Percentiles rank a stretch among this genome's conserved stretches.
Conservation (phyloP, 1,140 invertebrate species). For the Piezodorus guildinii region DNA sequence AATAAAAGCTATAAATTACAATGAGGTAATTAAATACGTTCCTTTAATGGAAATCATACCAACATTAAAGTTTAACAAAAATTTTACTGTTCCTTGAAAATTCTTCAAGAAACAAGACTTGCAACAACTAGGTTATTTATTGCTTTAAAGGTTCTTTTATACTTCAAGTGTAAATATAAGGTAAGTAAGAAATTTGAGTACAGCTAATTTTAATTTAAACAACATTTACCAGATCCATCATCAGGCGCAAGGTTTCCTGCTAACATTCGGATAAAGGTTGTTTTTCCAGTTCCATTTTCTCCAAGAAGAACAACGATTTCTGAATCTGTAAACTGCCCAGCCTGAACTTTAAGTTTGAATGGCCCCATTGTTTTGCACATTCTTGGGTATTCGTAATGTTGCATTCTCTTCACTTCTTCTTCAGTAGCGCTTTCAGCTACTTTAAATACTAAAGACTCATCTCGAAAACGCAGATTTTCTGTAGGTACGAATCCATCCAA, state of each 20-base stretch:
- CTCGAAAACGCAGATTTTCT: conserved; percentile 96
- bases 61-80: too few relatives aligned
- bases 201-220: too few relatives aligned
- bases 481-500: conserved; percentile 98
- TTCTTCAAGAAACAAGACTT: too few relatives aligned
- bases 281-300: conserved; percentile 99
- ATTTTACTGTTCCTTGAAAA: too few relatives aligned
- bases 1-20: too few relatives aligned
- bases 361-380: conserved; percentile 75
- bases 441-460: conserved; percentile 93
- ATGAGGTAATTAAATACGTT: too few relatives aligned
- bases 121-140: too few relatives aligned
- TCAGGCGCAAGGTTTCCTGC: conserved; percentile 91
- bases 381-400: conserved; percentile 88
- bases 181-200: not conserved
- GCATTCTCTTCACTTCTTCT: conserved; percentile 93
- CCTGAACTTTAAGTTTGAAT: conserved; percentile 57
- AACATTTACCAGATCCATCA: conserved; percentile 53
- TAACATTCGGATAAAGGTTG: conserved; percentile 96
- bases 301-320: conserved; percentile 97
- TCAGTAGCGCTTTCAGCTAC: conserved; percentile 95
- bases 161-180: too few relatives aligned
- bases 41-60: too few relatives aligned
- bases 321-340: conserved; percentile 96
- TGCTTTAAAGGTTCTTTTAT: too few relatives aligned